Evolutionary conservation across 2,113 vertebrate species (phyloP).

Genomic region (human (Homo sapiens)): GRCh38 chr17:14158501-14159000

Average conservation of each 20-base stretch:
- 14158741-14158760: neutral
- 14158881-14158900: neutral
- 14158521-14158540: neutral
- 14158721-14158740: neutral
- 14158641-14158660: conserved; percentile 15
- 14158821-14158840: neutral
- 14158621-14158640: conserved; percentile 18
- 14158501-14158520: neutral
- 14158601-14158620: neutral
- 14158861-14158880: neutral
- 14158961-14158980: neutral
- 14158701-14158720: conserved; percentile 25
- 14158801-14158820: neutral
- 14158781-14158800: neutral
- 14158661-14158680: conserved; percentile 23
- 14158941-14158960: neutral
- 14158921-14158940: neutral
- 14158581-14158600: neutral
- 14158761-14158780: neutral
- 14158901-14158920: neutral
- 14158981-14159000: neutral
- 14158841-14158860: conserved; percentile 6
- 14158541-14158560: neutral
- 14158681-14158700: conserved; percentile 26
- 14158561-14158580: neutral